A percentile compares a stretch with the other conserved stretches of the same genome.
Evolutionary conservation across 2,888 invertebrate species (phyloP).

Genomic region (Aphodius sticticus): DNA sequence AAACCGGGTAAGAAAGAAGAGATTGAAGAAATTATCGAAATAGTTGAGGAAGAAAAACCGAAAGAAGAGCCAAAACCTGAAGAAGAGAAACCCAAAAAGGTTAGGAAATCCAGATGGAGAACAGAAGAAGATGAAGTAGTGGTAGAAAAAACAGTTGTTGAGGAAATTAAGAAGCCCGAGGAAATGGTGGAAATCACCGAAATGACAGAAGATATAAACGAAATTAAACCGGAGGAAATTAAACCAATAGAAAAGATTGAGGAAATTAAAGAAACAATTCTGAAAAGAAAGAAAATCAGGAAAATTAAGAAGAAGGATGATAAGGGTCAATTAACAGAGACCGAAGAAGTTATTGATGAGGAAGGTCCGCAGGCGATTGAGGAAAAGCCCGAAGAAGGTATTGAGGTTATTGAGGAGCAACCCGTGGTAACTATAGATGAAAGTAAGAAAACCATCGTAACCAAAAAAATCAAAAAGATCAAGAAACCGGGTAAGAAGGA

Average conservation of each 20-base stretch:
- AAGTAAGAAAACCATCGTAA: slow-evolving; percentile 49
- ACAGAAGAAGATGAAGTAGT: not conserved
- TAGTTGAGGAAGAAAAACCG: slow-evolving; percentile 54
- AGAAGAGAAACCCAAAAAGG: slow-evolving; percentile 36
- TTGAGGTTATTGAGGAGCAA: slow-evolving; percentile 44
- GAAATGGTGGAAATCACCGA: slow-evolving; percentile 44
- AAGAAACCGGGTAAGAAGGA: slow-evolving; percentile 55
- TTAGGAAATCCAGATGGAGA: slow-evolving; percentile 14
- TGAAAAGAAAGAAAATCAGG: slow-evolving; percentile 51
- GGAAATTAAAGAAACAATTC: slow-evolving; percentile 56
- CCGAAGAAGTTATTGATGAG: slow-evolving; percentile 46
- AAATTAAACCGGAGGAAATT: slow-evolving; percentile 34
- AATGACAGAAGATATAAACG: slow-evolving; percentile 55
- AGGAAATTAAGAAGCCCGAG: slow-evolving; percentile 48
- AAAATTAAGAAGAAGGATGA: slow-evolving; percentile 54
- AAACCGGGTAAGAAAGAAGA: slow-evolving; percentile 43
- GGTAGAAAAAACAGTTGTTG: not conserved
- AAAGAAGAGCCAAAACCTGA: slow-evolving; percentile 50
- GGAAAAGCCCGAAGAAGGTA: slow-evolving; percentile 45
- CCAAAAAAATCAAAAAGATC: slow-evolving; percentile 55
- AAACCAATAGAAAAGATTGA: slow-evolving; percentile 36
- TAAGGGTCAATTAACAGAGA: slow-evolving; percentile 56
- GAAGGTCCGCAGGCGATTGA: slow-evolving; percentile 42
- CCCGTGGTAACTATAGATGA: slow-evolving; percentile 42
- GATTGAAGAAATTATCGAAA: slow-evolving; percentile 48